Evolutionary conservation across 2,113 vertebrate species (phyloP).

Genomic region (Mastomys natalensis): DNA sequence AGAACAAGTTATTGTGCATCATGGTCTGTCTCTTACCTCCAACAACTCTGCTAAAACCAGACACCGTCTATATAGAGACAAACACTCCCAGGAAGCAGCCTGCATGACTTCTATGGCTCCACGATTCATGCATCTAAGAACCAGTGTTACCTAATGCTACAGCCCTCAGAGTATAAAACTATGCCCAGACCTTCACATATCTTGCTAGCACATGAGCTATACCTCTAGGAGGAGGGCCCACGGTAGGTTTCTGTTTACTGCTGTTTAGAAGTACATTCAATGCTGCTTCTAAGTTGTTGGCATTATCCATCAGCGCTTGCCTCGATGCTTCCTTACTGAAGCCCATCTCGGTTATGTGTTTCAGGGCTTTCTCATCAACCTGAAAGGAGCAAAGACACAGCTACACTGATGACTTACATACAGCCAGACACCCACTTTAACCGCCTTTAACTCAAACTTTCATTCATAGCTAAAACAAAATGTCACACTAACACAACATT

Average conservation of each 20-base stretch:
- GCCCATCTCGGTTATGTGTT: constrained; percentile 98
- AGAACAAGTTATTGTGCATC: background rate
- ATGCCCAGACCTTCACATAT: background rate
- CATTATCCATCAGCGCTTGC: constrained; percentile 96
- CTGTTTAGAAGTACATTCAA: constrained; percentile 95
- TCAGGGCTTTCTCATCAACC: constrained; percentile 97
- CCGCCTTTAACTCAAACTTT: constrained; percentile 32
- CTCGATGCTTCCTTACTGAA: constrained; percentile 96
- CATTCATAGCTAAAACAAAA: background rate
- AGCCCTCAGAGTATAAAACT: background rate
- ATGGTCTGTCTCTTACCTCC: constrained; percentile 21
- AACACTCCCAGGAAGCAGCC: background rate
- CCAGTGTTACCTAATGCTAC: background rate
- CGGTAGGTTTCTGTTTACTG: constrained; percentile 88
- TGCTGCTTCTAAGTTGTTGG: constrained; percentile 96
- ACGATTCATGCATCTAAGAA: background rate
- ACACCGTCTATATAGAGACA: background rate
- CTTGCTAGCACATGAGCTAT: constrained; percentile 59
- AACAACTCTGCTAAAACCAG: background rate
- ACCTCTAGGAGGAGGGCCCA: constrained; percentile 90
- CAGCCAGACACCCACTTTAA: constrained; percentile 14
- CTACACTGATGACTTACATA: background rate
- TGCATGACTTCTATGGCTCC: background rate
- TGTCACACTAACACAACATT: background rate
- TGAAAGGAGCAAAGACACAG: constrained; percentile 80